Evolutionary conservation across 2,888 invertebrate species (phyloP).

Genomic region (Anthrax anthrax): DNA sequence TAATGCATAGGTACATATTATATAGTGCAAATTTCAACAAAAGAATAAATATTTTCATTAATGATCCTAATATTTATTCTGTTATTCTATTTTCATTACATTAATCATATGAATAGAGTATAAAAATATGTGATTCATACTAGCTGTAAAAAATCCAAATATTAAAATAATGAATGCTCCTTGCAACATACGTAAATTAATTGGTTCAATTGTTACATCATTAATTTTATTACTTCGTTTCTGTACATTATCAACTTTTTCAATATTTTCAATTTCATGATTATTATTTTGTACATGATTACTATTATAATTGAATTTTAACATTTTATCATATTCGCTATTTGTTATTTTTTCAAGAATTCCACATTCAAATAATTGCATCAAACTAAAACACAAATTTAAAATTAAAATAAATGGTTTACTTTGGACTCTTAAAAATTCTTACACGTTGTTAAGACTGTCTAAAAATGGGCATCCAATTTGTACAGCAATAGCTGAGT

Average conservation of each 20-base stretch:
- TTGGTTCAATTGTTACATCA: constrained; percentile 34
- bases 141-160: constrained; percentile 46
- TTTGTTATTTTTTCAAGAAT: constrained; percentile 63
- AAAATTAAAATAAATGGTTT: not conserved
- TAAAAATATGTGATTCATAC: constrained; percentile 17
- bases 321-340: constrained; percentile 57
- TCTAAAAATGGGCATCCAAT: constrained; percentile 61
- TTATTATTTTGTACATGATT: constrained; percentile 15
- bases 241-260: constrained; percentile 13
- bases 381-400: constrained; percentile 37
- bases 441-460: constrained; percentile 57
- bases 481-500: constrained; percentile 64
- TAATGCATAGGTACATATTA: no score
- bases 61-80: no score
- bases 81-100: no score
- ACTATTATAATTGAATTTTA: constrained; percentile 37
- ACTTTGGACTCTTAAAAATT: not conserved
- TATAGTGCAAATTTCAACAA: no score
- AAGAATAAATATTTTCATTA: no score
- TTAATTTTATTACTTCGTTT: constrained; percentile 7
- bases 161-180: constrained; percentile 57
- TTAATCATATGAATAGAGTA: no score
- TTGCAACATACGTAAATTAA: constrained; percentile 55
- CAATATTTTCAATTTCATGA: constrained; percentile 17
- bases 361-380: constrained; percentile 61